phyloP scores from a whole-genome alignment of 2,113 vertebrate species.

The Pavo muticus region DNA sequence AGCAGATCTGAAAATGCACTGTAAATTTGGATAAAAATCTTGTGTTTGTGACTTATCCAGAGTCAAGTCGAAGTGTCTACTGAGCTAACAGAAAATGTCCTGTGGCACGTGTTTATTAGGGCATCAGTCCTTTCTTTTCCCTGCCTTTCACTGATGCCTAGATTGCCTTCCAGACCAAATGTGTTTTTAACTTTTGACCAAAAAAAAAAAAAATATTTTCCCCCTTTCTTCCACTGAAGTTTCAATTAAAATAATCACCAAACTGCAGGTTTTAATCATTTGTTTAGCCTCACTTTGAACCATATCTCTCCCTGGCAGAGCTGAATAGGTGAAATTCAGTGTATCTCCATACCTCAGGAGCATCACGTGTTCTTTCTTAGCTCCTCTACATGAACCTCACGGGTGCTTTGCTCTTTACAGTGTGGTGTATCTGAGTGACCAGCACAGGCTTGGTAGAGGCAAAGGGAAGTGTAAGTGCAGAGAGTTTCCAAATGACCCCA shows the following conservation, averaged over 20 bases:
- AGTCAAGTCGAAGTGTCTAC: not conserved
- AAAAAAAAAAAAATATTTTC: not conserved
- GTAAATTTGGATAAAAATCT: not conserved
- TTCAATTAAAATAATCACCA: not conserved
- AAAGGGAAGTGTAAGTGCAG: not conserved
- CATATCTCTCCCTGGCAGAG: not conserved
- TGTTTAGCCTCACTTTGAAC: not conserved
- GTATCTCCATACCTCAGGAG: not conserved
- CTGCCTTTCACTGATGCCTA: not conserved
- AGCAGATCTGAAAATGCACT: not conserved
- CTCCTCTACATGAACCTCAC: not conserved
- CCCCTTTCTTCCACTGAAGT: not conserved
- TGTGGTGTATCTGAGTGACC: not conserved
- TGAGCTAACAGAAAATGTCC: not conserved
- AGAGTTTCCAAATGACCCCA: constrained; percentile 4
- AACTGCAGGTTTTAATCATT: not conserved
- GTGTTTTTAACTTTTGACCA: not conserved
- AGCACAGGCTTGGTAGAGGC: not conserved
- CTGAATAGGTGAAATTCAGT: not conserved
- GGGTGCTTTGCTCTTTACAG: not conserved
- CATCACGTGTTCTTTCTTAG: not conserved
- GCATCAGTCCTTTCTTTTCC: not conserved
- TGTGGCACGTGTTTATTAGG: not conserved
- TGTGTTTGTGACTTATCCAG: not conserved
- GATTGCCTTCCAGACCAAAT: not conserved